Evolutionary conservation across 2,113 vertebrate genomes (phyloP).

Genomic region (Prolemur simus): DNA sequence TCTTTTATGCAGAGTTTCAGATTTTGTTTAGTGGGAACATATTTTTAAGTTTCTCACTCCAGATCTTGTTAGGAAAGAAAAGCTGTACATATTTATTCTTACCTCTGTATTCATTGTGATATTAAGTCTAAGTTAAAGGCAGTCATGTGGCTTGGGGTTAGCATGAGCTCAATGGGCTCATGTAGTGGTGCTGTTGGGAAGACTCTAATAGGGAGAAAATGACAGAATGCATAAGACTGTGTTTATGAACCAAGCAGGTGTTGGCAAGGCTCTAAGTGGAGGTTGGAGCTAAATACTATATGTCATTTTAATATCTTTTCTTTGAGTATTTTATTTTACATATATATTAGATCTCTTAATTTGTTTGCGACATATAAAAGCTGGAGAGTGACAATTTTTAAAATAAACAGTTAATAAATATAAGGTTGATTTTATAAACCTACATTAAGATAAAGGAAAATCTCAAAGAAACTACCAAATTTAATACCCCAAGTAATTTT

Average conservation of each 20-base stretch:
- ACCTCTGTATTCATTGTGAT: not conserved
- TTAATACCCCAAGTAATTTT: not conserved
- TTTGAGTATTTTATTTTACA: not conserved
- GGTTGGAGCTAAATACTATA: not conserved
- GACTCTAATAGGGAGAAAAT: not conserved
- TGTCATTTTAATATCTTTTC: not conserved
- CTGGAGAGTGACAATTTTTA: not conserved
- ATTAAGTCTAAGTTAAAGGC: not conserved
- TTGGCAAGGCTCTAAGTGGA: not conserved
- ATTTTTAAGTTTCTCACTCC: not conserved
- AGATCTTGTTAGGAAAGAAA: not conserved
- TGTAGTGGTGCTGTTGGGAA: not conserved
- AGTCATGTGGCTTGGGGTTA: not conserved
- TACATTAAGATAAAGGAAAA: not conserved
- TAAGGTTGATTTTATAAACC: not conserved
- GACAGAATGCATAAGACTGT: not conserved
- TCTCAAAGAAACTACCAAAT: not conserved
- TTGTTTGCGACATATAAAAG: not conserved
- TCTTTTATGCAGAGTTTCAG: not conserved
- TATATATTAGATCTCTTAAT: not conserved
- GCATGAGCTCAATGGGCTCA: not conserved
- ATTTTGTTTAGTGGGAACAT: not conserved
- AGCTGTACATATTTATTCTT: not conserved
- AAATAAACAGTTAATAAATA: not conserved
- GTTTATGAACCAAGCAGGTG: accelerated